Evolutionary conservation across 1,140 invertebrate genomes (phyloP), one percentile per base, ranked within the genome.

Genomic region (Drosophila triauraria): DNA sequence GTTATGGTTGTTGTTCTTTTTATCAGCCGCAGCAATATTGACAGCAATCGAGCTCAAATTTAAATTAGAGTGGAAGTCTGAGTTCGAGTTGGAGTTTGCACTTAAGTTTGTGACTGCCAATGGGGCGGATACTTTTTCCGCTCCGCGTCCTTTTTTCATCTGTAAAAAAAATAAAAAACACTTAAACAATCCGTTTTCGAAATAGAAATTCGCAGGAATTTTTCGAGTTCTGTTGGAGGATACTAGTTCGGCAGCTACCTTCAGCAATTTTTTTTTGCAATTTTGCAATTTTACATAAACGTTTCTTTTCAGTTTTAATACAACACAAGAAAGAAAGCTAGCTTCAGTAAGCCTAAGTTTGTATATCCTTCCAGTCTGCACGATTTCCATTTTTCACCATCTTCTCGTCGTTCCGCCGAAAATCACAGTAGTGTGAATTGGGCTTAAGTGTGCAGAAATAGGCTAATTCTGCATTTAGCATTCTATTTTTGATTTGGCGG

Each of bases 91-190:
- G 4, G 56, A 44, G 38, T 43, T 87, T 17, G 76, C 53, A 51
- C 63, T 84, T 65, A 71, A 42, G 42, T 65, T 56, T 57, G 27
- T 40, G 25, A 20, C 48, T 17, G 75, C n/a, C 38, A 64, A 46
- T 46, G 77, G 44, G 50, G 58, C 58, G 32, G 67, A 59, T 48
- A 46, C 42, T 65, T 84, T 90, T 51, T 90, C 85, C 25, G 60
- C 27, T 58, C 90, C 82, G 38, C 85, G 85, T 30, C 81, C 61
- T 74, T 90, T 88, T 72, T 88, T 88, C 30, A 88, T 76, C 85
- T 88, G 81, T 46, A 83, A 81, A 53, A 23, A 12, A 12, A 53
- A 42, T 10, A 35, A 57, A 3, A 12, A 54, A 44, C 40, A 17
- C 0, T 40, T 20, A 9, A 13, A 7, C 0, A 6, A 35, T 12